These are phyloP conservation scores for Tricholaema leucomelas DNA, from an alignment of 2,113 vertebrate species.

Conservation along the genomic window DNA sequence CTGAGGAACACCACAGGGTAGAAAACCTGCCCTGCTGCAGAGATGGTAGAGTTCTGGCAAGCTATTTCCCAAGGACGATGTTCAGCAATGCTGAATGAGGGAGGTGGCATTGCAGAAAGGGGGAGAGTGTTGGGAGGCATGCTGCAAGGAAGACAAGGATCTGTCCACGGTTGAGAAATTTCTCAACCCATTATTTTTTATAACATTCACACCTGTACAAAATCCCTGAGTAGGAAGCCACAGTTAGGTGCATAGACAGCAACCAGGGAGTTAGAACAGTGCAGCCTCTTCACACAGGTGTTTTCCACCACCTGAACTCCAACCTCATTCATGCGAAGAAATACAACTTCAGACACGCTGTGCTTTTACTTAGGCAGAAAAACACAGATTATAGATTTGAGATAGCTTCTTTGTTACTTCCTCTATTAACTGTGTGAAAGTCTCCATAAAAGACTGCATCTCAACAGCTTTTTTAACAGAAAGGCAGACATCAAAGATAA, in stretches of 20 bases:
- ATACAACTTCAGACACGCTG: not conserved
- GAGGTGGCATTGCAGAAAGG: too few relatives aligned
- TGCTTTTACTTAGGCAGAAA: not conserved
- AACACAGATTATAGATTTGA: not conserved
- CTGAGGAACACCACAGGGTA: not conserved
- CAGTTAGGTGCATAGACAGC: not conserved
- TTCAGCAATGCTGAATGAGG: too few relatives aligned
- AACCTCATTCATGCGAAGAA: not conserved
- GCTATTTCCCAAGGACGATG: not conserved
- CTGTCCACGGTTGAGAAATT: not conserved
- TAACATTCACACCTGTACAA: not conserved
- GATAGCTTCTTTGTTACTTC: not conserved
- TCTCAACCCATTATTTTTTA: not conserved
- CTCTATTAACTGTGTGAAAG: not conserved
- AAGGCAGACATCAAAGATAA: conserved; percentile 15
- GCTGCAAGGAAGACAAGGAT: not conserved
- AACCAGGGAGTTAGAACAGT: not conserved
- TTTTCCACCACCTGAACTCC: not conserved
- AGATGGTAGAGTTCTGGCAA: too few relatives aligned
- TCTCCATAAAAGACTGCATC: not conserved
- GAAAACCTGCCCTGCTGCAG: not conserved
- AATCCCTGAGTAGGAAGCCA: not conserved
- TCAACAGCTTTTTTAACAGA: not conserved
- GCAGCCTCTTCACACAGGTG: not conserved
- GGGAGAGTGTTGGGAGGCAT: accelerated